Percentiles rank a stretch among this genome's conserved stretches.
Evolutionary conservation across 1,140 invertebrate genomes (phyloP).

Genomic region (Campoletis sonorensis): DNA sequence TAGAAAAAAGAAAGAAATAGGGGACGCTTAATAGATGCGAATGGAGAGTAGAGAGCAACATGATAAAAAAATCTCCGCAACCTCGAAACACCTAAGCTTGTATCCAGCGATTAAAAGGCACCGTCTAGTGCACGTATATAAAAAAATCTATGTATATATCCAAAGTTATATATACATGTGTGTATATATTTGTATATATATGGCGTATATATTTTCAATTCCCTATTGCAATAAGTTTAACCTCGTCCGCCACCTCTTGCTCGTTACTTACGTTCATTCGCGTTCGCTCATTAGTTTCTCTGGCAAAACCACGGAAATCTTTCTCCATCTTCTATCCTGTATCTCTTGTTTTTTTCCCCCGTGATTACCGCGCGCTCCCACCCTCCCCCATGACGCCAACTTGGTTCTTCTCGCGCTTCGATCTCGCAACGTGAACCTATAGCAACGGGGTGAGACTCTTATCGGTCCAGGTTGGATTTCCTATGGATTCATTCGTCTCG

Average conservation of each 20-base stretch:
- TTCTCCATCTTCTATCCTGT: conserved; percentile 35
- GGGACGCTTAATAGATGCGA: neutral
- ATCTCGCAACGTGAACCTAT: conserved; percentile 27
- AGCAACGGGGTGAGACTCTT: conserved; percentile 14
- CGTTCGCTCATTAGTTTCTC: conserved; percentile 40
- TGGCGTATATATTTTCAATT: conserved; percentile 63
- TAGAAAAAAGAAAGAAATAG: neutral
- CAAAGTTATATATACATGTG: conserved; percentile 46
- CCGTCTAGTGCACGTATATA: too few relatives aligned
- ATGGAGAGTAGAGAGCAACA: neutral
- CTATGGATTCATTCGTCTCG: conserved; percentile 39
- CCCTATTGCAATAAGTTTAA: conserved; percentile 68
- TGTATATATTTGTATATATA: conserved; percentile 56
- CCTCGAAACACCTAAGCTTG: neutral
- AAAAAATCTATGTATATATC: too few relatives aligned
- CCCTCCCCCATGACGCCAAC: neutral
- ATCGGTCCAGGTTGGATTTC: conserved; percentile 40
- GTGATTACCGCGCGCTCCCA: conserved; percentile 20
- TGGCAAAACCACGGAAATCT: conserved; percentile 34
- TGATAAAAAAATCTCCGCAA: neutral
- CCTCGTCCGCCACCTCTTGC: conserved; percentile 56
- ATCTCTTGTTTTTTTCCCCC: conserved; percentile 37
- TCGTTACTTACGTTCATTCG: conserved; percentile 58
- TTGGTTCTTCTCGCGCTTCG: conserved; percentile 38
- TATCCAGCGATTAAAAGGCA: neutral